phyloP scores from a whole-genome alignment of 2,888 invertebrate genomes.

The Antheraea assamensis region DNA sequence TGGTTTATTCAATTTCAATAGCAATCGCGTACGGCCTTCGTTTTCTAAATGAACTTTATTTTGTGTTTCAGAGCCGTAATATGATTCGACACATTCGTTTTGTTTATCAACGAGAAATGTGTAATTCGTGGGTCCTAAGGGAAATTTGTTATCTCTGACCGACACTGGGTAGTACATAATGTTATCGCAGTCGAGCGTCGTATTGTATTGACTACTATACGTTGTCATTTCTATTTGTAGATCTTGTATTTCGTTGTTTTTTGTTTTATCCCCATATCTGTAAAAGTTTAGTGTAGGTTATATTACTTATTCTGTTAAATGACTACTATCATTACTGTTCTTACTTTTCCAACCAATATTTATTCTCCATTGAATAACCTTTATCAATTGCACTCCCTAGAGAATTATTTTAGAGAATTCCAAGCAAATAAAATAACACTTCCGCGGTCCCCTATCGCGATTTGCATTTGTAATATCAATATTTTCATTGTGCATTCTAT shows the following conservation, averaged over 20 bases:
- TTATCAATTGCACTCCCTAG: too few relatives aligned
- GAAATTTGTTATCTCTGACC: constrained; percentile 72
- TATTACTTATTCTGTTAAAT: neutral
- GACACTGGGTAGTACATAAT: constrained; percentile 77
- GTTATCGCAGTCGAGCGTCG: constrained; percentile 59
- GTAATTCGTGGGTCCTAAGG: constrained; percentile 61
- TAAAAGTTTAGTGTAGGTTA: constrained; percentile 34
- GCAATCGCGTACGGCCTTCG: constrained; percentile 38
- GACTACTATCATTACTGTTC: too few relatives aligned
- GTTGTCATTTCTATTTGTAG: constrained; percentile 74
- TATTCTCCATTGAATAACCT: too few relatives aligned
- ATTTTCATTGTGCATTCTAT: too few relatives aligned
- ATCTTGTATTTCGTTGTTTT: constrained; percentile 63
- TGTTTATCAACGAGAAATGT: constrained; percentile 31
- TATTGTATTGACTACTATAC: constrained; percentile 54
- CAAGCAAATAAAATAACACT: too few relatives aligned
- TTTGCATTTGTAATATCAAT: too few relatives aligned
- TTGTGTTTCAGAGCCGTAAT: constrained; percentile 20
- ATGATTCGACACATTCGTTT: constrained; percentile 3
- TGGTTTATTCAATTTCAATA: constrained; percentile 53
- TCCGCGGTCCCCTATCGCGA: too few relatives aligned
- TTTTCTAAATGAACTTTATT: constrained; percentile 22
- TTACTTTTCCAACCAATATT: too few relatives aligned
- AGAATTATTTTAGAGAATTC: too few relatives aligned
- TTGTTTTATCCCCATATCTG: constrained; percentile 69